phyloP scores from a whole-genome alignment of 2,797 vertebrate species.

The Pangasius mekongensis region DNA sequence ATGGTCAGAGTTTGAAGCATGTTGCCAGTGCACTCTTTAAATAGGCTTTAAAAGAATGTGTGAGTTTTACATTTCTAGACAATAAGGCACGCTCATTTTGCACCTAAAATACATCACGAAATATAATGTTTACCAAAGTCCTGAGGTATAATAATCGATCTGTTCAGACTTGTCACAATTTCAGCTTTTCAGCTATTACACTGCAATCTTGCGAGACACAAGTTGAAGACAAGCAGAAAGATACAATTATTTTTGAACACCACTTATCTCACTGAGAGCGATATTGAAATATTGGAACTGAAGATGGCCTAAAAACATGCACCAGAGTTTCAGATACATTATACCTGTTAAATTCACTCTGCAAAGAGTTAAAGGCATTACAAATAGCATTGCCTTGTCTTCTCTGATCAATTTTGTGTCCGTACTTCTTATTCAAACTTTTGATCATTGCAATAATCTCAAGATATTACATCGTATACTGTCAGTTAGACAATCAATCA shows the following conservation, averaged over 20 bases:
- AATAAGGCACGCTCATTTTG: neutral
- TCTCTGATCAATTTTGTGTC: slow-evolving; percentile 63
- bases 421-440: slow-evolving; percentile 66
- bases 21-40: neutral
- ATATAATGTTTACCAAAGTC: neutral
- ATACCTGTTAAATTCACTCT: slow-evolving; percentile 12
- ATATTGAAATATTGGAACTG: slow-evolving; percentile 34
- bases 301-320: slow-evolving; percentile 10
- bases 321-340: neutral
- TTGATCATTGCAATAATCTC: slow-evolving; percentile 60
- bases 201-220: neutral
- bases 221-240: slow-evolving; percentile 18
- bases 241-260: slow-evolving; percentile 18
- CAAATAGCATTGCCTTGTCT: slow-evolving; percentile 60
- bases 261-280: slow-evolving; percentile 42
- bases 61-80: neutral
- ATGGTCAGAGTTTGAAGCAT: neutral
- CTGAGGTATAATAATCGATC: neutral
- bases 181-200: slow-evolving; percentile 20
- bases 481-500: slow-evolving; percentile 70
- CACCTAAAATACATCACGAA: neutral
- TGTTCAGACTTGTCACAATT: slow-evolving; percentile 2
- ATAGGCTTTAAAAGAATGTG: neutral
- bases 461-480: slow-evolving; percentile 70
- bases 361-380: slow-evolving; percentile 33